Percentiles rank a stretch among this genome's conserved stretches.
phyloP scores from a whole-genome alignment of 2,113 vertebrate genomes.

The Mesitornis unicolor region DNA sequence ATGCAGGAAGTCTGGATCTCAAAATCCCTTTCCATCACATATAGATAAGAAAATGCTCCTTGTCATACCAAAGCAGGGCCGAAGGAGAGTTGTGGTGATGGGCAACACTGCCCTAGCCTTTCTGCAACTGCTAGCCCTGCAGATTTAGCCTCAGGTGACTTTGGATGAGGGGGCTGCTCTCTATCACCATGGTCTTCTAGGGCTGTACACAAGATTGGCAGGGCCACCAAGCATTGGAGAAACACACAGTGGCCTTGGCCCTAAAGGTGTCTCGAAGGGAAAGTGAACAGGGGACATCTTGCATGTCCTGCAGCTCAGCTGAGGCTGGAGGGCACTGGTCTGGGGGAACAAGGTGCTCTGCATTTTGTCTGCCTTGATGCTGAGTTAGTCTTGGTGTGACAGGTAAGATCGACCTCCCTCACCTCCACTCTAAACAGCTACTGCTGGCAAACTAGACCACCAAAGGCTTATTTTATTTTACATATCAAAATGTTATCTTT shows the following conservation, averaged over 20 bases:
- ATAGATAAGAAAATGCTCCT: background rate
- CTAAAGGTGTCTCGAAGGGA: rapidly evolving
- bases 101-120: background rate
- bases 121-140: background rate
- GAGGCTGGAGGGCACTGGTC: background rate
- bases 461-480: background rate
- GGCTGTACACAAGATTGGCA: background rate
- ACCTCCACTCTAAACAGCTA: background rate
- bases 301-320: rapidly evolving
- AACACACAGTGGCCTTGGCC: background rate
- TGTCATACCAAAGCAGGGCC: background rate
- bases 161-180: background rate
- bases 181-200: background rate
- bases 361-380: background rate
- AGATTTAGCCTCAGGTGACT: background rate
- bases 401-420: background rate
- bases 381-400: background rate
- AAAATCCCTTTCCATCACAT: background rate
- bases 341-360: rapidly evolving
- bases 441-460: background rate
- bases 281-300: background rate
- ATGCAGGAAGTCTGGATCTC: background rate
- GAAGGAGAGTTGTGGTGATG: background rate
- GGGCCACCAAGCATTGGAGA: background rate
- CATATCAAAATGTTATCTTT: background rate